Evolutionary conservation across 2,113 vertebrate genomes (phyloP).

Genomic region (Calidris pygmaea): DNA sequence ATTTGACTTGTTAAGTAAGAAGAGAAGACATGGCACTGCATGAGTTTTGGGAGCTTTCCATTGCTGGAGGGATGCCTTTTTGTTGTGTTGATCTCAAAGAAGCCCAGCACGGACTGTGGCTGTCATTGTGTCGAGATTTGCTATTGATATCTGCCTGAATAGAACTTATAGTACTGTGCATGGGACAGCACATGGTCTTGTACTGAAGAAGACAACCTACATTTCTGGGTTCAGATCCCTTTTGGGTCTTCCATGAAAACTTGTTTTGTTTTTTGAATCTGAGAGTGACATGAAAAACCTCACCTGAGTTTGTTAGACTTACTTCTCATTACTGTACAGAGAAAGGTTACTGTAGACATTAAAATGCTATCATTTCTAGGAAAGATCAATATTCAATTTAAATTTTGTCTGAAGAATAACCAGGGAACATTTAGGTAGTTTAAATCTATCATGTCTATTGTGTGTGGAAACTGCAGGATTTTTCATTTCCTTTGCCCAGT

Average conservation of each 20-base stretch:
- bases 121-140: background rate
- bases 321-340: background rate
- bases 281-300: background rate
- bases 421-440: background rate
- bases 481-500: background rate
- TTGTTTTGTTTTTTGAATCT: background rate
- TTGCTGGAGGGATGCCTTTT: background rate
- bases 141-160: background rate
- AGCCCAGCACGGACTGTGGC: fast-evolving
- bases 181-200: background rate
- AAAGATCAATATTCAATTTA: background rate
- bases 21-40: background rate
- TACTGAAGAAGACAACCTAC: background rate
- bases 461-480: background rate
- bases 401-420: background rate
- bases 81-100: background rate
- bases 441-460: background rate
- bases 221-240: background rate
- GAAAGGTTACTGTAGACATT: background rate
- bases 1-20: background rate
- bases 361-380: background rate
- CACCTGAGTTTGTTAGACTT: background rate
- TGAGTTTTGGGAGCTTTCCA: background rate
- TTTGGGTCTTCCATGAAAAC: background rate
- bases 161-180: background rate